These are phyloP conservation scores for Enteromius treurensis DNA, from an alignment of 2,797 vertebrate species.

Conservation along the genomic window DNA sequence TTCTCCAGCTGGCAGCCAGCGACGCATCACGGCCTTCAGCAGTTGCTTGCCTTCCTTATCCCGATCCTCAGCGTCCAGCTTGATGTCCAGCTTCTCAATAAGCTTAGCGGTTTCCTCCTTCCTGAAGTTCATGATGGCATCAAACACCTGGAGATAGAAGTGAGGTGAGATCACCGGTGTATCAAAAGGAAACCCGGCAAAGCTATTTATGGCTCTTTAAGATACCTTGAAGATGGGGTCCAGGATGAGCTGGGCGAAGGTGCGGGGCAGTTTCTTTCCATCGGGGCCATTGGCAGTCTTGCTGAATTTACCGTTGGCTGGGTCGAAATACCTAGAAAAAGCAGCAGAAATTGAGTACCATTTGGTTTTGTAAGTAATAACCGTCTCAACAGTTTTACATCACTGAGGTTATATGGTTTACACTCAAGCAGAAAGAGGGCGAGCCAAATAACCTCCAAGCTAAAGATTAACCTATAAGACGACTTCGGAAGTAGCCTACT, in stretches of 20 bases:
- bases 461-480: neutral
- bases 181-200: too few species aligned
- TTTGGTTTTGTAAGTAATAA: too few species aligned
- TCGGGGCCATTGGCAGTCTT: constrained; percentile 77
- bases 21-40: constrained; percentile 95
- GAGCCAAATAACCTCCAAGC: too few species aligned
- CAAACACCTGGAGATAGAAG: constrained; percentile 17
- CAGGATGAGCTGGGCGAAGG: constrained; percentile 89
- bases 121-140: constrained; percentile 93
- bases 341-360: neutral
- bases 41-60: constrained; percentile 93
- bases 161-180: neutral
- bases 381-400: too few species aligned
- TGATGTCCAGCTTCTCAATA: constrained; percentile 90
- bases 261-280: constrained; percentile 84
- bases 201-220: neutral
- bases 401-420: too few species aligned
- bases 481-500: too few species aligned
- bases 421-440: too few species aligned
- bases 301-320: constrained; percentile 83
- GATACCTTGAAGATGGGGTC: constrained; percentile 74
- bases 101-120: constrained; percentile 90
- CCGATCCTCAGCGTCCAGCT: constrained; percentile 89
- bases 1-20: constrained; percentile 94
- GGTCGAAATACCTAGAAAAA: constrained; percentile 82